phyloP scores from a whole-genome alignment of 1,140 invertebrate genomes.

The Popillia japonica region DNA sequence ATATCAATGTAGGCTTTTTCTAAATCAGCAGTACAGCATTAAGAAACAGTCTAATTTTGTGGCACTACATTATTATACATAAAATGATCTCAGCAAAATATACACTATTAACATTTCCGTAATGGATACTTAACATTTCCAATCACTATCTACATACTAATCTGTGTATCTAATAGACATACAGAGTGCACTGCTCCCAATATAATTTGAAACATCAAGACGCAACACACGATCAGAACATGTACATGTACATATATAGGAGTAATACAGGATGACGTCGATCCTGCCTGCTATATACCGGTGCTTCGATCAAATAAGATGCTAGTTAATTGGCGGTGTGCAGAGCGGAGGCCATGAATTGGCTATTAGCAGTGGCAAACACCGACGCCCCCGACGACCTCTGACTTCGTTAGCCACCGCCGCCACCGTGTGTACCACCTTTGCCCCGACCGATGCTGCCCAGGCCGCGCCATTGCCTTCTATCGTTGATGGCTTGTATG shows the following conservation, averaged over 20 bases:
- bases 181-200: background rate
- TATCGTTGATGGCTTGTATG: conserved; percentile 23
- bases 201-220: background rate
- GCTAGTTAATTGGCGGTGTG: conserved; percentile 57
- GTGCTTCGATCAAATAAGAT: conserved; percentile 56
- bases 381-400: conserved; percentile 50
- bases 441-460: conserved; percentile 33
- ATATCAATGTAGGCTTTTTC: too few relatives aligned
- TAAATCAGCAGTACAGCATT: too few relatives aligned
- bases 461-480: conserved; percentile 19
- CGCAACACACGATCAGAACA: background rate
- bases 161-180: too few relatives aligned
- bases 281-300: background rate
- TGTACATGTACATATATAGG: background rate
- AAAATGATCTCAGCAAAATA: too few relatives aligned
- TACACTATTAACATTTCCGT: too few relatives aligned
- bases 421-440: conserved; percentile 41
- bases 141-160: too few relatives aligned
- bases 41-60: too few relatives aligned
- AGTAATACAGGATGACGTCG: background rate
- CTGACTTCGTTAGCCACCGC: conserved; percentile 51
- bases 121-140: too few relatives aligned
- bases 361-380: conserved; percentile 57
- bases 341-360: conserved; percentile 55
- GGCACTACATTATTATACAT: too few relatives aligned